Percentiles rank a stretch among this genome's conserved stretches.
Conservation (phyloP, 2,888 invertebrate species). For the Apomyelois bistriatella region DNA sequence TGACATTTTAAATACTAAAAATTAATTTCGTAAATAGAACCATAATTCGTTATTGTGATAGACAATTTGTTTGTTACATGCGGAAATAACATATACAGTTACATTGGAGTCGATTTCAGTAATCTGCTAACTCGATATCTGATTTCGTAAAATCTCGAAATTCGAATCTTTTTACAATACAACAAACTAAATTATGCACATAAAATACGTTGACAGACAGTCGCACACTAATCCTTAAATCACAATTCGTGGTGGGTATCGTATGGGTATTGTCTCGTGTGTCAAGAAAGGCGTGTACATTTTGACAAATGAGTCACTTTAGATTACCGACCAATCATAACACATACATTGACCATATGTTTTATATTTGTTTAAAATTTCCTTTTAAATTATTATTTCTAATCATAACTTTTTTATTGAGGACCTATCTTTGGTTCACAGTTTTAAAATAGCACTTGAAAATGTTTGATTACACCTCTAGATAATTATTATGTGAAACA, state of each 20-base stretch:
- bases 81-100: neutral
- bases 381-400: too few species aligned
- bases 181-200: neutral
- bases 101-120: neutral
- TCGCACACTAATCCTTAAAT: neutral
- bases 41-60: neutral
- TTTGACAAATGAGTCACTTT: constrained; percentile 6
- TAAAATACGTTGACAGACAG: neutral
- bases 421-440: too few species aligned
- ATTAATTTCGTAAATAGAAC: too few species aligned
- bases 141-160: neutral
- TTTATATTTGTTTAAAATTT: too few species aligned
- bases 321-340: neutral
- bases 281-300: constrained; percentile 2
- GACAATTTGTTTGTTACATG: neutral
- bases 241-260: constrained; percentile 1
- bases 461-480: too few species aligned
- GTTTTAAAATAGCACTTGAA: too few species aligned
- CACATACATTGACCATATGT: neutral
- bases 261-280: neutral
- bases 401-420: too few species aligned
- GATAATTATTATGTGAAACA: too few species aligned
- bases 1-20: too few species aligned
- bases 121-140: neutral
- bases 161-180: neutral